Evolutionary conservation across 2,797 vertebrate genomes (phyloP).

Genomic region (Lepus oiostolus): DNA sequence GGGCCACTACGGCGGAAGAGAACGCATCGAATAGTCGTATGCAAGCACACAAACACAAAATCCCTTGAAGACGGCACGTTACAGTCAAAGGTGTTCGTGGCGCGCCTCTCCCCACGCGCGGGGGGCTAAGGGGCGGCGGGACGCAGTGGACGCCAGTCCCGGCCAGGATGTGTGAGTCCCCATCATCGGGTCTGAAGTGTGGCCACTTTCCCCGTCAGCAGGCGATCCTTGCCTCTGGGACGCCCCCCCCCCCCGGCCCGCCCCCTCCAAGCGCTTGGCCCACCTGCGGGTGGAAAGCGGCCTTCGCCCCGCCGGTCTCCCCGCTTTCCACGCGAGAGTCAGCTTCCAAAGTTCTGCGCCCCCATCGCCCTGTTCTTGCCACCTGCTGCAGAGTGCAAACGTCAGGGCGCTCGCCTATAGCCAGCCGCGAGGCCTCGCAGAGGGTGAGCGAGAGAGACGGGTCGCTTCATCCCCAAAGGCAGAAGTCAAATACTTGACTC

Average conservation of each 20-base stretch:
- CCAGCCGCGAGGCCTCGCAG: conserved; percentile 2
- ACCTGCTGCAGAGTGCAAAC: conserved; percentile 71
- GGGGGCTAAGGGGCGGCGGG: background rate
- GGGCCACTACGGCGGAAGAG: conserved; percentile 66
- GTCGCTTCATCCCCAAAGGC: conserved; percentile 56
- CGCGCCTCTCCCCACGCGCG: background rate
- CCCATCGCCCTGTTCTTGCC: conserved; percentile 35
- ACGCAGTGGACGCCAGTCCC: conserved; percentile 8
- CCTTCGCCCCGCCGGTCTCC: conserved; percentile 14
- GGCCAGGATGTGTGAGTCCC: conserved; percentile 34
- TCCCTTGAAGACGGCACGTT: conserved; percentile 72
- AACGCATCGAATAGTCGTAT: conserved; percentile 78
- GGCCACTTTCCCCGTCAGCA: conserved; percentile 52
- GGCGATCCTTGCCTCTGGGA: background rate
- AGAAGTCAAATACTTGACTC: conserved; percentile 71
- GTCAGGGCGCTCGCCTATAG: conserved; percentile 27
- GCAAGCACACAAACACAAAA: conserved; percentile 78
- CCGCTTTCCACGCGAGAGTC: conserved; percentile 37
- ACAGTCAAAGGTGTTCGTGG: conserved; percentile 66
- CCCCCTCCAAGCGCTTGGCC: conserved; percentile 58
- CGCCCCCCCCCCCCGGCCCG: conserved; percentile 2
- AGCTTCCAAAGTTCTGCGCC: conserved; percentile 73
- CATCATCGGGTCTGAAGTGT: background rate
- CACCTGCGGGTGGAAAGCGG: conserved; percentile 73
- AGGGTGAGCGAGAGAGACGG: conserved; percentile 58